Evolutionary conservation across 2,113 vertebrate species (phyloP).

Genomic region (Boulengeromyrus knoepffleri): DNA sequence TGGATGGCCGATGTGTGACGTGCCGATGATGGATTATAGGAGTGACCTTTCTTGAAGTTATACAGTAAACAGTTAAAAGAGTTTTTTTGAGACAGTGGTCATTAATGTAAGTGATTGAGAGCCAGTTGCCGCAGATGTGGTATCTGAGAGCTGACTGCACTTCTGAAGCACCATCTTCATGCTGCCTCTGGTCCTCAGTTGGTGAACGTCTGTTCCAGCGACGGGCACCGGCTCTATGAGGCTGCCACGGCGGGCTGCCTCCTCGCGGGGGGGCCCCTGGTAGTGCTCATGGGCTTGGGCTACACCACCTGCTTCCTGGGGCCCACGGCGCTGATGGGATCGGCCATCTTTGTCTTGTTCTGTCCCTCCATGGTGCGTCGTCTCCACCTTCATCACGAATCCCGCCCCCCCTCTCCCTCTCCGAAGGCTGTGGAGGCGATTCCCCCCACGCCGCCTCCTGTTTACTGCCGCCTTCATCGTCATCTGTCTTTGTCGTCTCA

Average conservation of each 20-base stretch:
- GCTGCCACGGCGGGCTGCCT: constrained; percentile 58
- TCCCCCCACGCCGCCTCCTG: neutral
- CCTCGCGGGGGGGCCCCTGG: constrained; percentile 62
- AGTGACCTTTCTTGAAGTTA: neutral
- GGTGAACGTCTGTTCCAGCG: constrained; percentile 70
- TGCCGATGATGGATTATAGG: neutral
- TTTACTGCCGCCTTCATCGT: neutral
- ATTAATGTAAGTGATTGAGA: neutral
- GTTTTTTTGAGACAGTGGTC: neutral
- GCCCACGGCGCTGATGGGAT: constrained; percentile 65
- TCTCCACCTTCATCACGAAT: neutral
- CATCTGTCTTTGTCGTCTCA: neutral
- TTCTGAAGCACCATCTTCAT: neutral
- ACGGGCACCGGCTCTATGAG: constrained; percentile 68
- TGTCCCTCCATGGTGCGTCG: constrained; percentile 63
- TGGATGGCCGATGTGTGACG: neutral
- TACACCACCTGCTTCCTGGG: constrained; percentile 65
- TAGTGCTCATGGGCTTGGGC: constrained; percentile 59
- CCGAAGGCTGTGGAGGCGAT: neutral
- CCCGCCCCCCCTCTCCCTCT: neutral
- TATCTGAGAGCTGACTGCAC: neutral
- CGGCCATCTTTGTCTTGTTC: constrained; percentile 65
- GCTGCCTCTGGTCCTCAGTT: constrained; percentile 42
- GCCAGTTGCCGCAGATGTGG: neutral
- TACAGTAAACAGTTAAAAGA: neutral